Evolutionary conservation across 2,888 invertebrate genomes (phyloP).

Genomic region (Caradrina kadenii): DNA sequence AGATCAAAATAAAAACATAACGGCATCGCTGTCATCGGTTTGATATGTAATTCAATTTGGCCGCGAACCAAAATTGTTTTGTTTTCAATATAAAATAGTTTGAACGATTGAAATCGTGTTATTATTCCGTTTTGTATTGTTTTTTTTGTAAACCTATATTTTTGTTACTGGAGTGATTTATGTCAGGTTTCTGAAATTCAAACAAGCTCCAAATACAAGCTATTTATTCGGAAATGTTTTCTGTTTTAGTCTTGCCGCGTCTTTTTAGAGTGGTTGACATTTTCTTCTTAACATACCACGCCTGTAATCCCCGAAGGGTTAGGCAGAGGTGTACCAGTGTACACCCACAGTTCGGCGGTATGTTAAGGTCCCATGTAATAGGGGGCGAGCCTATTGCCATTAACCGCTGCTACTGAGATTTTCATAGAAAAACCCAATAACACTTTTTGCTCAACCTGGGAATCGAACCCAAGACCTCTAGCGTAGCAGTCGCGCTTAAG

Average conservation of each 20-base stretch:
- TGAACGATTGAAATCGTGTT: slow-evolving; percentile 46
- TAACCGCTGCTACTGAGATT: too few species aligned
- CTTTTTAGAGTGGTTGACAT: too few species aligned
- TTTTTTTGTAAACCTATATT: slow-evolving; percentile 6
- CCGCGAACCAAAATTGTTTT: slow-evolving; percentile 51
- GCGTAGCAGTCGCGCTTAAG: too few species aligned
- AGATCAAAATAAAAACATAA: slow-evolving; percentile 54
- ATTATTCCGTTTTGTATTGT: slow-evolving; percentile 27
- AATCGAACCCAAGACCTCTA: too few species aligned
- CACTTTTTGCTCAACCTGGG: too few species aligned
- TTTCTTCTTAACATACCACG: too few species aligned
- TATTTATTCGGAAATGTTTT: background rate
- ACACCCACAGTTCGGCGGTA: too few species aligned
- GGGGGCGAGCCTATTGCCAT: too few species aligned
- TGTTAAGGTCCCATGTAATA: too few species aligned
- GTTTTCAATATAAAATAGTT: slow-evolving; percentile 51
- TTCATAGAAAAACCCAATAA: too few species aligned
- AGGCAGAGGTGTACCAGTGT: too few species aligned
- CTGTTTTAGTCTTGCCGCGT: background rate
- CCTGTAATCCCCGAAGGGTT: too few species aligned
- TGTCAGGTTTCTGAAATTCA: background rate
- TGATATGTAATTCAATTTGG: slow-evolving; percentile 63
- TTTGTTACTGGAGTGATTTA: background rate
- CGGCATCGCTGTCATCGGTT: slow-evolving; percentile 56
- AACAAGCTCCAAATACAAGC: background rate